These are phyloP conservation scores for Sminthopsis crassicaudata DNA, from an alignment of 2,113 vertebrate genomes.

Conservation along the genomic window DNA sequence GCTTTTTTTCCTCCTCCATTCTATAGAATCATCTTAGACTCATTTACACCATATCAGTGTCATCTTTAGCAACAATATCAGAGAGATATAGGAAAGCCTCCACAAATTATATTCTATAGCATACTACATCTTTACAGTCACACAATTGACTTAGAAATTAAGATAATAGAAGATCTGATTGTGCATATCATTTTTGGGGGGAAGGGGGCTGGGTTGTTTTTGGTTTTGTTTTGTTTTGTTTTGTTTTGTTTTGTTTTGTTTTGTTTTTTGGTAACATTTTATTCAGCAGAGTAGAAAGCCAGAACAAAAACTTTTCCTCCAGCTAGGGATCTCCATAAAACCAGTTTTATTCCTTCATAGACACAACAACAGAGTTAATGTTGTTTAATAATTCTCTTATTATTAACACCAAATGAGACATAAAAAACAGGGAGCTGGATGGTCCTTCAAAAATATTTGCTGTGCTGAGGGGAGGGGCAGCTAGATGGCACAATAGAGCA, in stretches of 20 bases:
- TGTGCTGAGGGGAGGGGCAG: too few relatives aligned
- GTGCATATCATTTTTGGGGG: background rate
- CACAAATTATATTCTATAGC: background rate
- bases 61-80: background rate
- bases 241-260: background rate
- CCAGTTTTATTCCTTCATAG: background rate
- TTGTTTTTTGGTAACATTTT: background rate
- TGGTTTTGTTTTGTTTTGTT: too few relatives aligned
- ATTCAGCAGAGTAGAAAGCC: background rate
- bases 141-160: background rate
- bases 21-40: background rate
- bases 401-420: background rate
- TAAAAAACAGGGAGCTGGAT: background rate
- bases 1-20: background rate
- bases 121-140: background rate
- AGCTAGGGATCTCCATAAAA: background rate
- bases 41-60: background rate
- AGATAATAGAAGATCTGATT: background rate
- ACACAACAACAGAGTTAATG: background rate
- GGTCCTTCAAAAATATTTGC: background rate
- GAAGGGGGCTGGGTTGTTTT: too few relatives aligned
- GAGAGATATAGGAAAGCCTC: background rate
- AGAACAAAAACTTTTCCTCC: background rate
- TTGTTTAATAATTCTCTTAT: background rate
- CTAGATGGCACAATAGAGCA: too few relatives aligned